Evolutionary conservation across 2,888 invertebrate species (phyloP), one percentile per base, ranked within the genome.

Genomic region (Lysandra bellargus): DNA sequence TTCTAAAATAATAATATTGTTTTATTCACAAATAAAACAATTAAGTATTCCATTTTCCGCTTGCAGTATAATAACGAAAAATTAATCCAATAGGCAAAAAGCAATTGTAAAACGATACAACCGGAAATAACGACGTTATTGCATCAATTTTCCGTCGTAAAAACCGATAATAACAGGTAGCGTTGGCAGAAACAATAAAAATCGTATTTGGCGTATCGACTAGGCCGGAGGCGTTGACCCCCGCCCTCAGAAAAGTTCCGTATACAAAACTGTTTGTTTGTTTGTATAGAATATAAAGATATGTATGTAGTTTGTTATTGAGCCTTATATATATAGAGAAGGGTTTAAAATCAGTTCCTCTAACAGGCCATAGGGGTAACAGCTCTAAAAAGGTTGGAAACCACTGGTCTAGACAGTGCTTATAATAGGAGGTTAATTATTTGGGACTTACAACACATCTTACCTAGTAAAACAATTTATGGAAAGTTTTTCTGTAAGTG

Each of bases 151-250:
- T 75, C 53, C 49, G 30, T 76, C 30, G 49, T 76, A 76, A 57
- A 76, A 57, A 1, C 49, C 23, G 44, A 75, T 53, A 76, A 75
- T 53, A 76, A 76, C 57, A 57, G 76, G 76, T 57, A 76, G 57
- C 49, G 57, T 57, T 57, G 12, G 77, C 73, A 72, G 57, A 80
- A 80, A 78, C 80, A 76, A 80, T 78, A 80, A 78, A 61, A 79
- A 80, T 80, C 81, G 69, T 61, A 77, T 76, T 78, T 60, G 78
- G 80, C 80, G 83, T 83, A 83, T 84, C 83, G 82, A 79, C 80
- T 81, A 83, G 83, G 83, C 83, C 69, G 83, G 81, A 84, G 86
- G 82, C 88, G 85, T 85, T 87, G 88, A 87, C 87, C 88, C 83
- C 82, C 83, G 82, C 84, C 84, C 86, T 86, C 86, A 86, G 89